Evolutionary conservation across 2,113 vertebrate species (phyloP).

Genomic region (Chinchilla lanigera): DNA sequence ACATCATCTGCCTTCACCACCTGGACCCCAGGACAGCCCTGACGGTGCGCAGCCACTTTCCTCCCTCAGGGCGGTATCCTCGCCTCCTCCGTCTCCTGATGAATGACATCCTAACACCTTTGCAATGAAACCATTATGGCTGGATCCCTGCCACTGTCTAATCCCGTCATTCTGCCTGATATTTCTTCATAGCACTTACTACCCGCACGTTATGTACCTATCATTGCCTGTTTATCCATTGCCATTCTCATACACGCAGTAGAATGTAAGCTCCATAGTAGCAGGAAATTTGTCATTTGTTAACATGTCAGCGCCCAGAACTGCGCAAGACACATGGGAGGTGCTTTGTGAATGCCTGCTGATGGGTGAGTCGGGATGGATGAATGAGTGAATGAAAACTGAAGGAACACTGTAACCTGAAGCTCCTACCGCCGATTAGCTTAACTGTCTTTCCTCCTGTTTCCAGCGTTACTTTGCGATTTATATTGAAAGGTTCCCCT

Average conservation of each 20-base stretch:
- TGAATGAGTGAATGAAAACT: background rate
- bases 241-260: background rate
- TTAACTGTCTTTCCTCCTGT: background rate
- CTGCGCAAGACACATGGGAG: background rate
- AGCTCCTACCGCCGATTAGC: background rate
- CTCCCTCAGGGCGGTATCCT: background rate
- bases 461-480: background rate
- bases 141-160: background rate
- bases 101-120: background rate
- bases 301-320: background rate
- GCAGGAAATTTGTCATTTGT: background rate
- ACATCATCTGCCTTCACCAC: fast-evolving
- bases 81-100: background rate
- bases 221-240: background rate
- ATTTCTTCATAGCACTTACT: background rate
- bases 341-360: background rate
- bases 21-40: background rate
- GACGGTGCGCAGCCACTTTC: fast-evolving
- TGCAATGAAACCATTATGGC: background rate
- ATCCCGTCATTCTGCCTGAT: background rate
- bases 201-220: fast-evolving
- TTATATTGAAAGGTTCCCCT: background rate
- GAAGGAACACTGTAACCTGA: background rate
- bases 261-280: background rate
- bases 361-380: background rate